Base-by-base conservation (phyloP, 2,888 invertebrate species). In the Asteroscopus sphinx region DNA sequence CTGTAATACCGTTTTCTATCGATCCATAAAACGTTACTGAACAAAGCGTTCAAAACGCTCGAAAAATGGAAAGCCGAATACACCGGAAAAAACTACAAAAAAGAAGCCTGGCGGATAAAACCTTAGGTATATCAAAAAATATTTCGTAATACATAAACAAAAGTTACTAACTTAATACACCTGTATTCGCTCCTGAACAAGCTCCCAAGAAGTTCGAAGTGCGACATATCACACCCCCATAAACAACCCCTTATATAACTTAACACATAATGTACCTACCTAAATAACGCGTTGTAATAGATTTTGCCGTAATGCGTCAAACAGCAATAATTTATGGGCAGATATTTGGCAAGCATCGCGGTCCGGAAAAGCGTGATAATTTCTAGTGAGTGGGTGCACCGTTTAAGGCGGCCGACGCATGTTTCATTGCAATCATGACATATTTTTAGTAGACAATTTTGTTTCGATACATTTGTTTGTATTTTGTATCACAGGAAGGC, bases 251-350 rank as follows among this genome's bases (percentile, higher is more conserved):
- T 56, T 68, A 69, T 73, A 66, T 72, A 70, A 76, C 64, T 77
- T 73, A 66, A 46, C 67, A 76, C 72, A 78, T 72, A 79, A 79
- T 68, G 68, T 73, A 28, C 21, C 75, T n/a, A 73, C 69, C 75
- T 68, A 80, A 80, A 82, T 79, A 82, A 79, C 72, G 73, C 72
- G 75, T 77, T 81, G 82, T 89, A 89, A 91, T 90, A 89, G 90
- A 90, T 90, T 91, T 88, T 84, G 86, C 88, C 87, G 85, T 91
- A 90, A 91, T 90, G 90, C 89, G 89, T 92, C 90, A 91, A 89
- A 89, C 86, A 86, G 87, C 83, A 82, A 83, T 89, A 86, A 91
- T 91, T 90, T 91, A 91, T 89, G 85, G 80, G 73, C 81, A 84
- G 82, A 90, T 89, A 89, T 90, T 92, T 92, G 92, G 91, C 91